Base-by-base conservation (phyloP, 2,888 invertebrate species). In the Pocota personata region DNA sequence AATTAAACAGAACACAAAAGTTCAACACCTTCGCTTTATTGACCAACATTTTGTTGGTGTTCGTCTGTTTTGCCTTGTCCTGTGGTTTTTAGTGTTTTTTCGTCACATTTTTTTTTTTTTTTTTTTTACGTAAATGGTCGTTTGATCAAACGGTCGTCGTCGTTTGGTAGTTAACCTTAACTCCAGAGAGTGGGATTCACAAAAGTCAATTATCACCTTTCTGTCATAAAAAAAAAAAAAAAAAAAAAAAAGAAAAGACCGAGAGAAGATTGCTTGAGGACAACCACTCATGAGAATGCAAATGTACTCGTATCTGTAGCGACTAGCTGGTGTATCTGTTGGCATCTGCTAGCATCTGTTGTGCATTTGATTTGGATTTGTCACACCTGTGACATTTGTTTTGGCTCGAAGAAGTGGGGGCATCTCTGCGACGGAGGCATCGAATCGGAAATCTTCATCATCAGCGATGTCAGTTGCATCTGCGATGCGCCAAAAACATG, bases 11-110 rank as follows among this genome's bases (percentile, higher is more conserved):
- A 82, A 82, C 82, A 86, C 80, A 86, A 86, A 77, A 86, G 80
- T 86, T 86, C 82, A 86, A 80, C 86, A 86, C 86, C 86, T 86
- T 86, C 76, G 72, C 76, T 86, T 86, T 86, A 86, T 86, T 86
- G 84, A 80, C 84, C 80, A 86, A 80, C 71, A 86, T 80, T 86
- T 86, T 67, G 50, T 75, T 55, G 73, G 35, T 69, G 75, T 75
- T 62, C 40, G 24, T 21, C 50, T 16, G 37, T n/a, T 27, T 62
- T 37, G 37, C 19, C 46, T 58, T 64, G 64, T 66, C 57, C 48
- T 79, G 64, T 79, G 64, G 48, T 57, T 73, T 43, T 64, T 73
- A 14, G 10, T 60, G 58, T 48, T 43, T 55, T n/a, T 62, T 71
- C 64, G 48, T 30, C 57, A 76, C 60, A 69, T 48, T 55, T 52